Conservation (phyloP, 2,797 vertebrate species). For the Scyliorhinus canicula region DNA sequence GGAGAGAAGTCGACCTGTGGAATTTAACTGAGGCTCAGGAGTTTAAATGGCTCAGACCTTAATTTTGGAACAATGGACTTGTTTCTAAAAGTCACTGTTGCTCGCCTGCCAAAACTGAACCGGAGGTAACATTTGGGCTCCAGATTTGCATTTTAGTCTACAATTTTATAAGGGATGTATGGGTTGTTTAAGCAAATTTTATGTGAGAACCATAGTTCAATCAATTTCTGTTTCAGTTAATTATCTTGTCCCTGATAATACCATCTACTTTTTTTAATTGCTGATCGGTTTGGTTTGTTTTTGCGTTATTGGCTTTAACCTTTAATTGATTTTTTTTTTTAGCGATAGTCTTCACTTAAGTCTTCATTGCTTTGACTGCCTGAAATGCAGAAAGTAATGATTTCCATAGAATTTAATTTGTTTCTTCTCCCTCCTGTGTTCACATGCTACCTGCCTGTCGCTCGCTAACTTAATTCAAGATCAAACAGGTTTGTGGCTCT, state of each 20-base stretch:
- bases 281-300: neutral
- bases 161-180: neutral
- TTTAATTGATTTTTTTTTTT: neutral
- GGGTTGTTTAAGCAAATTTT: neutral
- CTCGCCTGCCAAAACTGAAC: neutral
- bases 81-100: neutral
- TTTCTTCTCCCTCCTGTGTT: constrained; percentile 60
- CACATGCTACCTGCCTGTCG: constrained; percentile 66
- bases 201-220: neutral
- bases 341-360: neutral
- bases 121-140: neutral
- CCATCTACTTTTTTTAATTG: neutral
- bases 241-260: neutral
- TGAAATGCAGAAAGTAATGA: constrained; percentile 62
- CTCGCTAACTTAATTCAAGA: constrained; percentile 78
- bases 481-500: constrained; percentile 79
- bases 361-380: constrained; percentile 30
- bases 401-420: no score
- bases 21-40: neutral
- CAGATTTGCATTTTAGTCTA: neutral
- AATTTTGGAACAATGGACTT: neutral
- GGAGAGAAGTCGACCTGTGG: neutral
- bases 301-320: neutral
- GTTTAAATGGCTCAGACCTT: neutral
- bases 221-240: neutral